Base-by-base conservation (phyloP, 1,140 invertebrate species). In the Heliconius congener region DNA sequence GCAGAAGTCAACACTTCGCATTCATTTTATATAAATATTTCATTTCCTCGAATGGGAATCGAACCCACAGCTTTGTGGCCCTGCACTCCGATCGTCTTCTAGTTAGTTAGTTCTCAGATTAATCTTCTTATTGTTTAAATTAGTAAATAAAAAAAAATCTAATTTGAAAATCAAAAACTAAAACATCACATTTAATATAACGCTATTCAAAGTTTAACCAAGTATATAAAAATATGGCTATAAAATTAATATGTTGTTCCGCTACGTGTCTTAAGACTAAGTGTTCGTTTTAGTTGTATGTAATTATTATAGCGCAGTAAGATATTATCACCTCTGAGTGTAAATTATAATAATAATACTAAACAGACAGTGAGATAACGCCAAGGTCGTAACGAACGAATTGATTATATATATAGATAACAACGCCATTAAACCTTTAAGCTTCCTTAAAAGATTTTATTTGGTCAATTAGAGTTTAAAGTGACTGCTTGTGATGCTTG, bases 271-370 rank as follows among this genome's bases (percentile, higher is more conserved):
- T 66, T 13, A 66, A 30, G 23, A 27, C 23, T 27, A 66, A 66
- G 1, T 13, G 60, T 66, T 30, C 23, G 60, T 30, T 66, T 66
- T 30, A 30, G 60, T 16, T 66, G 23, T 66, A 66, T 30, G 9
- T 66, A 66, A 66, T 66, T 66, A 66, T 66, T 66, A 66, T 16
- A 66, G 27, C 23, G 3, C n/a, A 60, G 55, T 60, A 30, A 66
- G 60, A 66, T 66, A 66, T 72, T 42, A 72, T 72, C 71, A 39
- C 71, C 71, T 72, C 8, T 39, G 34, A 72, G 37, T 82, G 81
- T 84, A 77, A 86, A 88, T 85, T 88, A 83, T 84, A 85, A 81
- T 81, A 82, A 84, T 84, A 78, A 74, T 73, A 80, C 83, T 83
- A 77, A 86, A 57, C 77, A 46, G 66, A 46, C 60, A 77, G 70